Evolutionary conservation across 2,113 vertebrate species (phyloP), one percentile per base, ranked within the genome.

Genomic region (Nycticryphes semicollaris): DNA sequence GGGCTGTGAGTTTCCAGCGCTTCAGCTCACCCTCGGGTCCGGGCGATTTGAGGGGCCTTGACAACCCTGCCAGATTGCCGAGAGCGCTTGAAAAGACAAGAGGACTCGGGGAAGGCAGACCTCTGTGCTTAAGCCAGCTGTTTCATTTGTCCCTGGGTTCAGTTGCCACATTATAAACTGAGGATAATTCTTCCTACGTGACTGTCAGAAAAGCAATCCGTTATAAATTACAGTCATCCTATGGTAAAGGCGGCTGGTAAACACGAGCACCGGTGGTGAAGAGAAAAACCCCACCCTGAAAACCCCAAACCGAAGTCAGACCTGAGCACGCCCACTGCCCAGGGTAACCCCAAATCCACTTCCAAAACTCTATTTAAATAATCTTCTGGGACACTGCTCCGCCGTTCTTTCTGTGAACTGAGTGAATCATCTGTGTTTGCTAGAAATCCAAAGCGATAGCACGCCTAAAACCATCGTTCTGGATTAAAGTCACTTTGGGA

Each of bases 401-500:
- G 2, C 0, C 0, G 39, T 54, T 73, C 48, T 56, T 87, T 41
- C 90, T 66, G 89, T 54, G 92, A 90, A 37, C 66, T 15, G 62
- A 83, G 84, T 67, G 94, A 96, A 79, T 94, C 89, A 84, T 41
- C 86, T 30, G 37, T 39, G 77, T 48, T 85, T 94, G 92, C 87
- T 67, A 12, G 70, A 80, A 91, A 93, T 83, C 62, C 89, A 57
- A 88, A 86, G 85, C 0, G 54, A 95, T 69, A 62, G 90, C 90
- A 43, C 13, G 82, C 91, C 73, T 15, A 41, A 80, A 95, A 80
- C 3, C 2, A 66, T 97, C 66, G 0, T 11, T 70, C 28, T 85
- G 78, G 67, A 88, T 97, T 90, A 91, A 67, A 97, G 72, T 88
- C 92, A 93, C 92, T 85, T 73, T 66, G 93, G 92, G 82, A 90